These are phyloP conservation scores for Scotopteryx bipunctaria DNA, from an alignment of 2,888 invertebrate species.

Conservation along the genomic window DNA sequence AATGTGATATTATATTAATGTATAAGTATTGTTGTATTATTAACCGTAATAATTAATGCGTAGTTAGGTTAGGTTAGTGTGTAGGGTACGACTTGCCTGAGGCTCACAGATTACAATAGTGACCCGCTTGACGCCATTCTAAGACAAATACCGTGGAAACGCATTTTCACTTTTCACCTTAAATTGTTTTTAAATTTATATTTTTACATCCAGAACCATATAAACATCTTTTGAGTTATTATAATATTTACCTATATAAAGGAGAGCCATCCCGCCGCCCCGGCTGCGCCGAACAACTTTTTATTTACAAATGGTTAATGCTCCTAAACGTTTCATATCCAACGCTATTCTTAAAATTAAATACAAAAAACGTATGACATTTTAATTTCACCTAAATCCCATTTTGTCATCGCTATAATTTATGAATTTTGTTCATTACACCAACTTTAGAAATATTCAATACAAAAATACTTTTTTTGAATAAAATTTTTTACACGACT, in stretches of 20 bases:
- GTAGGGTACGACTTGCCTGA: slow-evolving; percentile 71
- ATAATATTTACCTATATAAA: slow-evolving; percentile 82
- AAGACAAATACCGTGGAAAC: slow-evolving; percentile 81
- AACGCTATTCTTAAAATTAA: slow-evolving; percentile 85
- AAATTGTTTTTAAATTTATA: slow-evolving; percentile 78
- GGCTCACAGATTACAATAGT: slow-evolving; percentile 83
- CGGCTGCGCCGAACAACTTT: slow-evolving; percentile 62
- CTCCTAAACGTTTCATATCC: slow-evolving; percentile 87
- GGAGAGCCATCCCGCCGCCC: slow-evolving; percentile 62
- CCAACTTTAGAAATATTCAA: slow-evolving; percentile 85
- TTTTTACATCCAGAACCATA: slow-evolving; percentile 84
- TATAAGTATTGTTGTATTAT: slow-evolving; percentile 80
- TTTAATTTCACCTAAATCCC: slow-evolving; percentile 81
- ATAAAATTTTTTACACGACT: slow-evolving; percentile 83
- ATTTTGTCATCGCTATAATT: slow-evolving; percentile 81
- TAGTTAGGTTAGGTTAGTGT: slow-evolving; percentile 79
- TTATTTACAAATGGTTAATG: slow-evolving; percentile 88
- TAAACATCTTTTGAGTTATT: slow-evolving; percentile 83
- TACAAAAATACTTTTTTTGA: slow-evolving; percentile 85
- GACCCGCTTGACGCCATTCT: slow-evolving; percentile 74
- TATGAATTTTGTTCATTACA: slow-evolving; percentile 85
- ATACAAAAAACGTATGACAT: slow-evolving; percentile 83
- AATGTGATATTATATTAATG: slow-evolving; percentile 82
- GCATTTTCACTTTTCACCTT: slow-evolving; percentile 68
- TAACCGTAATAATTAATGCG: slow-evolving; percentile 80